These are phyloP conservation scores for Pseudochromis fuscus DNA, from an alignment of 2,797 vertebrate genomes.

Conservation along the genomic window DNA sequence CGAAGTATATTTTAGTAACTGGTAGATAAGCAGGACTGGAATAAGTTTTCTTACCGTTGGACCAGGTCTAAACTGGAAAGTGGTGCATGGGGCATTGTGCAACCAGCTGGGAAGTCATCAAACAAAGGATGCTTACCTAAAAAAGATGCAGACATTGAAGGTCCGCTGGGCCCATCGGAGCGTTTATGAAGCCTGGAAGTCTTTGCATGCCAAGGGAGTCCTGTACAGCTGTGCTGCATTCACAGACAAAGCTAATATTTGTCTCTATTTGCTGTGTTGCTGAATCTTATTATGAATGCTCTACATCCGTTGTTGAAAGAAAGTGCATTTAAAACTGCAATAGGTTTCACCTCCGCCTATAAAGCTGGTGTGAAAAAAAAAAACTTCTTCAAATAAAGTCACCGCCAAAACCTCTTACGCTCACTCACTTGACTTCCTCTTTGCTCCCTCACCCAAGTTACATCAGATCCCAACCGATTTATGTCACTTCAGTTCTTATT, in stretches of 20 bases:
- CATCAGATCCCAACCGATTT: not conserved
- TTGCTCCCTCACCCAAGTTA: not conserved
- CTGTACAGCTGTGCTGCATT: slow-evolving; percentile 12
- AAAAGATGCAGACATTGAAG: slow-evolving; percentile 34
- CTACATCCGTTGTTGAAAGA: not conserved
- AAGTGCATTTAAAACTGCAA: no score
- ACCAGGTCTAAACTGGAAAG: not conserved
- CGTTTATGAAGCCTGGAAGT: slow-evolving; percentile 26
- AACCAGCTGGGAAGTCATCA: slow-evolving; percentile 10
- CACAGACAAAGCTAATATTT: slow-evolving; percentile 18
- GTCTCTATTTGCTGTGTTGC: slow-evolving; percentile 14
- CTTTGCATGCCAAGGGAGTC: slow-evolving; percentile 21
- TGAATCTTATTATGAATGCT: not conserved
- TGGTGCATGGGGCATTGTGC: not conserved
- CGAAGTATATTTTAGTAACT: not conserved
- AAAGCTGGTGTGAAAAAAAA: slow-evolving; percentile 11
- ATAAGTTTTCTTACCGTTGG: not conserved
- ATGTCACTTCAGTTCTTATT: slow-evolving; percentile 26
- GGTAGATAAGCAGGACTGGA: not conserved
- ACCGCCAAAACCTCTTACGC: slow-evolving; percentile 23
- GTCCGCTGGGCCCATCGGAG: slow-evolving; percentile 16
- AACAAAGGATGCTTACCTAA: slow-evolving; percentile 20
- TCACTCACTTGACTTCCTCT: slow-evolving; percentile 10
- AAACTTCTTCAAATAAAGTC: slow-evolving; percentile 25
- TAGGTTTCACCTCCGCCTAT: slow-evolving; percentile 3